Conservation (phyloP, 2,797 vertebrate species). For the Manis pentadactyla region DNA sequence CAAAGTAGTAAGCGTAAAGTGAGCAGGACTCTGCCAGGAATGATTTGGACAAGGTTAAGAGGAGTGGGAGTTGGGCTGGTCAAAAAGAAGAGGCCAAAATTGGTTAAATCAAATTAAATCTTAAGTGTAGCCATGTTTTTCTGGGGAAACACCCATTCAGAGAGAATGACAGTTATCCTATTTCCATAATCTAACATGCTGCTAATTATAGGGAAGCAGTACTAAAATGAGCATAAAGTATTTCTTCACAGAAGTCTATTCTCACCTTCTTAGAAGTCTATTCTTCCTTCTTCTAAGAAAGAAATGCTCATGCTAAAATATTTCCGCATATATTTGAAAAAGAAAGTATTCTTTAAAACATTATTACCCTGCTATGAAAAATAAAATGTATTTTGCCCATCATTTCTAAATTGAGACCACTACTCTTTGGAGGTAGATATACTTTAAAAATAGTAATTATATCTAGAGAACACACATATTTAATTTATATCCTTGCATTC, state of each 20-base stretch:
- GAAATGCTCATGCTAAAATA: not conserved
- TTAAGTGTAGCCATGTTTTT: constrained; percentile 15
- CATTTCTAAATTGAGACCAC: constrained; percentile 37
- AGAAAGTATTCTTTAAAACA: not conserved
- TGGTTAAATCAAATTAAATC: constrained; percentile 29
- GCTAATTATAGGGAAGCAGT: not conserved
- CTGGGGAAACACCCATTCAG: not conserved
- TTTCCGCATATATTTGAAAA: not conserved
- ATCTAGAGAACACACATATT: constrained; percentile 32
- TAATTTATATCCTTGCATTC: constrained; percentile 32
- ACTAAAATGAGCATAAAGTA: not conserved
- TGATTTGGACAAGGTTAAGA: not conserved
- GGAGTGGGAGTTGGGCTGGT: not conserved
- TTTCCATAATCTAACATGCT: not conserved
- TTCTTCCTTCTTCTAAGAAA: not conserved
- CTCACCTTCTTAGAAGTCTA: not conserved
- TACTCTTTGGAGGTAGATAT: not conserved
- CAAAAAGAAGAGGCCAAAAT: not conserved
- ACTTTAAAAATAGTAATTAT: not conserved
- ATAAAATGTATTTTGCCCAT: constrained; percentile 14
- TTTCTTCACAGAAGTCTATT: not conserved
- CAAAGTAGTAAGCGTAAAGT: not conserved
- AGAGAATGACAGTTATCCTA: not conserved
- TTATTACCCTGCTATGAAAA: constrained; percentile 20
- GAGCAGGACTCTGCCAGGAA: not conserved